These are phyloP conservation scores for Cryptocephalus moraei DNA, from an alignment of 2,888 invertebrate species.

Conservation along the genomic window DNA sequence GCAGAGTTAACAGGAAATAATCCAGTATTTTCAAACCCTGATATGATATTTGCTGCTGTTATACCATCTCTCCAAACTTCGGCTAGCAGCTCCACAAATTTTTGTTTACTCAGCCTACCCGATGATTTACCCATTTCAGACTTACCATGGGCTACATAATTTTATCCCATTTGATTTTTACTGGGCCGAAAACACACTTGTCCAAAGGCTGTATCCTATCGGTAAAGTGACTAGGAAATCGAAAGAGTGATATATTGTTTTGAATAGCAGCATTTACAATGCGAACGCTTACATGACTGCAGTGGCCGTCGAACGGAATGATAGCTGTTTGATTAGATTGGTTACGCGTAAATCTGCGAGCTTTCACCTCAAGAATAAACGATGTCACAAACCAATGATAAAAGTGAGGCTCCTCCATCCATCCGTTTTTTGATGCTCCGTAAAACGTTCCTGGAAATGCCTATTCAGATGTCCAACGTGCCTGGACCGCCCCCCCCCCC, in stretches of 20 bases:
- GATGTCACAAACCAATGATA: no score
- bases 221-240: conserved; percentile 14
- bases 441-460: conserved; percentile 19
- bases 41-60: no score
- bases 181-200: conserved; percentile 7
- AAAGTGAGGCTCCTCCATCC: conserved; percentile 20
- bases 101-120: background rate
- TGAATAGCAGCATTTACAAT: conserved; percentile 10
- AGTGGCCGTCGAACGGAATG: conserved; percentile 11
- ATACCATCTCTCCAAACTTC: background rate
- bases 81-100: background rate
- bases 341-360: background rate
- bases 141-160: conserved; percentile 11
- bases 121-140: background rate
- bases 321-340: conserved; percentile 7
- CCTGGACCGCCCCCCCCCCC: no score
- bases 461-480: conserved; percentile 5
- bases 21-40: no score
- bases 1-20: no score
- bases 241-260: conserved; percentile 9
- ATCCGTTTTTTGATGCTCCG: conserved; percentile 19
- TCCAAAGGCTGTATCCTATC: no score
- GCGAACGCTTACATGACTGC: conserved; percentile 11
- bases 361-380: no score
- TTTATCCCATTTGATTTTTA: conserved; percentile 11